Evolutionary conservation across 2,888 invertebrate species (phyloP).

Genomic region (Drosophila quinaria): DNA sequence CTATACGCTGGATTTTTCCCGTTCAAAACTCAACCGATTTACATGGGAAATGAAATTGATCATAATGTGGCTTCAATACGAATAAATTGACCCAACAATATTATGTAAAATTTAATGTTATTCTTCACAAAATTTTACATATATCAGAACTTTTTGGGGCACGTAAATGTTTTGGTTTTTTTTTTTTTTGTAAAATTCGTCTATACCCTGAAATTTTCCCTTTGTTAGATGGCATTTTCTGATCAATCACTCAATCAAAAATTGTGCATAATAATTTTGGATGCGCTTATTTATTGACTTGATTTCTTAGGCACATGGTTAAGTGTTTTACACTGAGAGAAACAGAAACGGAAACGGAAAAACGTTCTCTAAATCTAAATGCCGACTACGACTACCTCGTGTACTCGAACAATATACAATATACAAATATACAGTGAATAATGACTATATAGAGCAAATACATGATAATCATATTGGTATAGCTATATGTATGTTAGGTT

Average conservation of each 20-base stretch:
- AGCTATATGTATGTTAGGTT: background rate
- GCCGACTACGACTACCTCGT: constrained; percentile 84
- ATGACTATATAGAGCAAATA: constrained; percentile 29
- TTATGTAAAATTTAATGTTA: too few species aligned
- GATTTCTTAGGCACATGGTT: constrained; percentile 34
- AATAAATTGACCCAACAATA: too few species aligned
- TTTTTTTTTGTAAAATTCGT: too few species aligned
- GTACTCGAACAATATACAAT: constrained; percentile 60
- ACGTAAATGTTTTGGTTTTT: too few species aligned
- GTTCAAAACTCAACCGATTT: too few species aligned
- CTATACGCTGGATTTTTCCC: background rate
- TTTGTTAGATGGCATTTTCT: too few species aligned
- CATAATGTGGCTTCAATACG: too few species aligned
- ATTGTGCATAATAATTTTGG: constrained; percentile 18
- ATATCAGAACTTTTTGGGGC: too few species aligned
- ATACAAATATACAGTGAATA: constrained; percentile 38
- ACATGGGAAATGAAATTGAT: too few species aligned
- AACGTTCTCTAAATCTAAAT: constrained; percentile 79
- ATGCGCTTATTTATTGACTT: constrained; percentile 71
- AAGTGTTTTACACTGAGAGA: constrained; percentile 42
- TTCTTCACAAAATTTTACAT: too few species aligned
- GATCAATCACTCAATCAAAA: background rate
- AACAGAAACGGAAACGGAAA: constrained; percentile 36
- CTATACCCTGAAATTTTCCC: too few species aligned
- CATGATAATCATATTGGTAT: constrained; percentile 15